Conservation (phyloP, 2,797 vertebrate genomes). For the Amphiprion clarkii region DNA sequence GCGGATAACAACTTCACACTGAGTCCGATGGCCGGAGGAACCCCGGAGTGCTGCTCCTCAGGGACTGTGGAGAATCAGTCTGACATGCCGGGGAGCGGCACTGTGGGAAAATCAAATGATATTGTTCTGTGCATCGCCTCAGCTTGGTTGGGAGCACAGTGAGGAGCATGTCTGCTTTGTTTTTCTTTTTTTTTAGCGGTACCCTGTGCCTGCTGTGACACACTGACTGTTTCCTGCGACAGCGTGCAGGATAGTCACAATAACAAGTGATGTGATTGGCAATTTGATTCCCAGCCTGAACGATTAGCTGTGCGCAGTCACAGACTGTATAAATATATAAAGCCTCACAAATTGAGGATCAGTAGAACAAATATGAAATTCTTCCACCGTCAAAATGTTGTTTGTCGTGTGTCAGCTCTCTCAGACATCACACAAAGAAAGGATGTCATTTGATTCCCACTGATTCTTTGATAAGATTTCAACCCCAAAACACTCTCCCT, state of each 20-base stretch:
- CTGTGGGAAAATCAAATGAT: constrained; percentile 66
- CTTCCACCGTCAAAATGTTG: constrained; percentile 46
- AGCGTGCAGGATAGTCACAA: constrained; percentile 32
- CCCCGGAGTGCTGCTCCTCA: constrained; percentile 44
- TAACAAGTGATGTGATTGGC: constrained; percentile 56
- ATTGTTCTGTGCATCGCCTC: constrained; percentile 65
- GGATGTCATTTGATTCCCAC: constrained; percentile 37
- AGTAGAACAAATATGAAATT: constrained; percentile 47
- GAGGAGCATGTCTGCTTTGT: constrained; percentile 29
- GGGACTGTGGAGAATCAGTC: constrained; percentile 52
- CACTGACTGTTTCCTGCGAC: constrained; percentile 25
- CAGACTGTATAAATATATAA: constrained; percentile 46
- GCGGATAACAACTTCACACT: constrained; percentile 30
- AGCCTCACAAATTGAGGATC: constrained; percentile 59
- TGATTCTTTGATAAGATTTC: constrained; percentile 53
- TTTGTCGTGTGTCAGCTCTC: constrained; percentile 32
- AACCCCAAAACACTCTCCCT: constrained; percentile 23
- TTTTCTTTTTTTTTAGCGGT: constrained; percentile 2
- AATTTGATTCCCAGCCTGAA: constrained; percentile 54
- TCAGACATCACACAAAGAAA: constrained; percentile 19
- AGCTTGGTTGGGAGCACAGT: constrained; percentile 38
- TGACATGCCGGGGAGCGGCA: constrained; percentile 53
- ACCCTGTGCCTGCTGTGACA: constrained; percentile 22
- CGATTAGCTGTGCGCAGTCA: constrained; percentile 33
- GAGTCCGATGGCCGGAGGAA: constrained; percentile 38